These are phyloP conservation scores for Epinephelus moara DNA, from an alignment of 2,113 vertebrate species.

Conservation along the genomic window DNA sequence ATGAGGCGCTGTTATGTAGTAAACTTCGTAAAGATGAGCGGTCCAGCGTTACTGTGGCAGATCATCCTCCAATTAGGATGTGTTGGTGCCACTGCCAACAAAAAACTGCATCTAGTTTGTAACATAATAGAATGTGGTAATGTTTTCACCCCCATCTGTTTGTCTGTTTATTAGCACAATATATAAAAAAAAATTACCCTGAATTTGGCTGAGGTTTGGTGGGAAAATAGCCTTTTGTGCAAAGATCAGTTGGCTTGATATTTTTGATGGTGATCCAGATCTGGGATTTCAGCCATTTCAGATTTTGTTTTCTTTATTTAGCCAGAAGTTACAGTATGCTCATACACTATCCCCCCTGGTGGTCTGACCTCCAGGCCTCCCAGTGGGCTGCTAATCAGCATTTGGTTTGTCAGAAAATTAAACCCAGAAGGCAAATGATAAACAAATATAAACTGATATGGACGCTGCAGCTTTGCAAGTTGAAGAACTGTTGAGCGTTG, in stretches of 20 bases:
- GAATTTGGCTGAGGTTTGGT: slow-evolving; percentile 23
- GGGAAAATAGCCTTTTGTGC: slow-evolving; percentile 13
- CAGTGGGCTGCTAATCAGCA: not conserved
- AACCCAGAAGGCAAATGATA: slow-evolving; percentile 41
- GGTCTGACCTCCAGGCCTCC: slow-evolving; percentile 18
- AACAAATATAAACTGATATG: slow-evolving; percentile 36
- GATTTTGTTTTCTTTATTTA: slow-evolving; percentile 22
- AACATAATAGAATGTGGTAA: not conserved
- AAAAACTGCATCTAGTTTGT: not conserved
- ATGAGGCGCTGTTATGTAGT: not conserved
- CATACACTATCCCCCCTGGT: slow-evolving; percentile 16
- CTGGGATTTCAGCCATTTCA: slow-evolving; percentile 52
- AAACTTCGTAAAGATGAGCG: not conserved
- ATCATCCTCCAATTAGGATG: not conserved
- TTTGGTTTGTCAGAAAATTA: slow-evolving; percentile 33
- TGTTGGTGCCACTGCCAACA: not conserved
- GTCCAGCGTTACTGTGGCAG: not conserved
- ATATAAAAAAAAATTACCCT: not conserved
- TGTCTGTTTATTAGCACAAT: slow-evolving; percentile 2
- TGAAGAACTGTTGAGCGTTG: not conserved
- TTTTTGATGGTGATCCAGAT: slow-evolving; percentile 36
- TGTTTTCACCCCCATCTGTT: slow-evolving; percentile 15
- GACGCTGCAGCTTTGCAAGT: slow-evolving; percentile 3
- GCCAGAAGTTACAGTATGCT: slow-evolving; percentile 19
- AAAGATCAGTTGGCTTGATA: slow-evolving; percentile 20